Conservation (phyloP, 2,113 vertebrate species). For the Trochalopteron elliotii region DNA sequence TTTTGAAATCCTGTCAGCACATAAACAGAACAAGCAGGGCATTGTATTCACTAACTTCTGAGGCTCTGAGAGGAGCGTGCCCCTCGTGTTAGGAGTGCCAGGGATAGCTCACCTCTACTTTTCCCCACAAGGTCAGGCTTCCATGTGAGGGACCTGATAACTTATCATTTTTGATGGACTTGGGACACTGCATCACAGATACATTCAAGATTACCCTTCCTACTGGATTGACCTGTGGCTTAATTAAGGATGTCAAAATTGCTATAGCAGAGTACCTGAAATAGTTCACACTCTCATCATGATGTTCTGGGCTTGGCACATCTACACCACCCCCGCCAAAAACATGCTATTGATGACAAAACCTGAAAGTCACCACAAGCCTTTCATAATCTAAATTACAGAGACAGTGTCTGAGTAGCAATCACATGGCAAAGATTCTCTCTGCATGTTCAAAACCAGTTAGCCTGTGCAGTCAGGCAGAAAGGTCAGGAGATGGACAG, state of each 20-base stretch:
- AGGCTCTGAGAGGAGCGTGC: fast-evolving
- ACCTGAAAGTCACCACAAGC: slow-evolving; percentile 64
- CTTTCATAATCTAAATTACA: slow-evolving; percentile 66
- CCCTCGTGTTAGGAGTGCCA: neutral
- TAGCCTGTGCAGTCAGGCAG: neutral
- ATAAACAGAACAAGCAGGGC: neutral
- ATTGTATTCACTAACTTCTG: neutral
- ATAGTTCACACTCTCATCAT: neutral
- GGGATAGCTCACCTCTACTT: neutral
- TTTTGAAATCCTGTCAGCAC: neutral
- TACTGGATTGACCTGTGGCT: neutral
- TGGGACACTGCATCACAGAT: neutral
- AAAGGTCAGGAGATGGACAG: neutral
- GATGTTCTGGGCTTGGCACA: slow-evolving; percentile 3
- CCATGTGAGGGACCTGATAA: neutral
- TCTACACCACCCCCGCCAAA: slow-evolving; percentile 30
- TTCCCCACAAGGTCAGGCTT: neutral
- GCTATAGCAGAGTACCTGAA: slow-evolving; percentile 19
- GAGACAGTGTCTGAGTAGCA: slow-evolving; percentile 33
- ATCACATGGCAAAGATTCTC: slow-evolving; percentile 25
- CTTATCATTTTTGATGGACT: neutral
- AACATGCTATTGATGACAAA: slow-evolving; percentile 65
- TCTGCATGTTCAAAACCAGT: neutral
- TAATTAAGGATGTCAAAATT: neutral
- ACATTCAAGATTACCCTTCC: neutral